phyloP scores from a whole-genome alignment of 2,888 invertebrate genomes.

The Platycheirus albimanus region DNA sequence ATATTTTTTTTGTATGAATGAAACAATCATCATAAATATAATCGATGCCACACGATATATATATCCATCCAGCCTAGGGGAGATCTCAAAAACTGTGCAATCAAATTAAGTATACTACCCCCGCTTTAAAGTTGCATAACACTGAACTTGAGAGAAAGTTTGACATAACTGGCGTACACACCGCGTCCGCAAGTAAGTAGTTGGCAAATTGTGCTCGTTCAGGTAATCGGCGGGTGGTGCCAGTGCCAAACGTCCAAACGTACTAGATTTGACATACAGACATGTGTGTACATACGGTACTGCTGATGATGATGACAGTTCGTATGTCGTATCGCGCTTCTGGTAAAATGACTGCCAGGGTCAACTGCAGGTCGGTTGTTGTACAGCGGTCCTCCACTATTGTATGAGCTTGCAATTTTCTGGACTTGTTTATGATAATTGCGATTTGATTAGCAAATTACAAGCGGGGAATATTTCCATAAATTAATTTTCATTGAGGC shows the following conservation, averaged over 20 bases:
- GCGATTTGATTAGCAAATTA: constrained; percentile 75
- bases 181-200: background rate
- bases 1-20: constrained; percentile 53
- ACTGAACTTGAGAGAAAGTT: constrained; percentile 74
- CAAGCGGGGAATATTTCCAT: constrained; percentile 71
- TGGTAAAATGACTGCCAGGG: constrained; percentile 66
- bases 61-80: constrained; percentile 29
- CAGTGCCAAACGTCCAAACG: constrained; percentile 30
- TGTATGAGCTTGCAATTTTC: constrained; percentile 8
- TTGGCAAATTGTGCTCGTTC: constrained; percentile 60
- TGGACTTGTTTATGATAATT: constrained; percentile 72
- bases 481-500: constrained; percentile 73
- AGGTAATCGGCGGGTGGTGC: constrained; percentile 69
- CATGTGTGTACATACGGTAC: too few relatives aligned
- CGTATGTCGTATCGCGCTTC: constrained; percentile 39
- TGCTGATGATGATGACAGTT: too few relatives aligned
- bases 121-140: constrained; percentile 47
- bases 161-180: constrained; percentile 62
- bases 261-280: constrained; percentile 18
- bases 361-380: constrained; percentile 49
- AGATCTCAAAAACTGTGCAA: constrained; percentile 30
- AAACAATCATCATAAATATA: constrained; percentile 34
- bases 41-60: constrained; percentile 73
- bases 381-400: background rate
- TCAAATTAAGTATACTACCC: constrained; percentile 35